Conservation (phyloP, 2,888 invertebrate species). For the Eueremaeus valkanovi region DNA sequence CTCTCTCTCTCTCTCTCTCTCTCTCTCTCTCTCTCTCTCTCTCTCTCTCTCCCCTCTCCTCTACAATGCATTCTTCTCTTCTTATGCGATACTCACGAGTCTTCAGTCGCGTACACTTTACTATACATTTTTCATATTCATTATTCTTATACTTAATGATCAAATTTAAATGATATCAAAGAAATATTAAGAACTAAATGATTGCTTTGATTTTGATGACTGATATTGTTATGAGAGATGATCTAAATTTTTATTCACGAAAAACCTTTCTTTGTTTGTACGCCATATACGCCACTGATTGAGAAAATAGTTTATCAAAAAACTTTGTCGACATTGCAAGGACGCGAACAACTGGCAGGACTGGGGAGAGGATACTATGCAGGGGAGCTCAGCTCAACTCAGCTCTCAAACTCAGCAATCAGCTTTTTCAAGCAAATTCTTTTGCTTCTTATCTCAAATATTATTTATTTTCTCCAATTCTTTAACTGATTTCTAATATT, state of each 20-base stretch:
- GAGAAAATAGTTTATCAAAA: neutral
- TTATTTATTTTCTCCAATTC: neutral
- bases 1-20: neutral
- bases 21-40: conserved; percentile 1
- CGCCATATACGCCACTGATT: conserved; percentile 9
- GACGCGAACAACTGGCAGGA: conserved; percentile 8
- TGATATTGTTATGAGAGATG: neutral
- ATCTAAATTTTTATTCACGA: neutral
- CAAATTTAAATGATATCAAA: neutral
- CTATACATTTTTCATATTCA: neutral
- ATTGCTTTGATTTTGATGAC: neutral
- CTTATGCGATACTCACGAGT: conserved; percentile 20
- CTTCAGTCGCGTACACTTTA: conserved; percentile 18
- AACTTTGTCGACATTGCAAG: conserved; percentile 25
- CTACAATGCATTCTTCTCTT: neutral
- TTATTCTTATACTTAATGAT: conserved; percentile 4
- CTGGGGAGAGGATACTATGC: no score
- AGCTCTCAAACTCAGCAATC: no score
- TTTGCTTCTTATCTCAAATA: neutral
- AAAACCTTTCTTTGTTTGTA: neutral
- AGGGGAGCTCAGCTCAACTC: no score
- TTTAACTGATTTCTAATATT: neutral
- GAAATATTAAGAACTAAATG: neutral
- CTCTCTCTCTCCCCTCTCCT: neutral
- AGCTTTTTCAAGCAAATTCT: no score